Evolutionary conservation across 2,113 vertebrate species (phyloP), one percentile per base, ranked within the genome.

Genomic region (Nannospalax galili): DNA sequence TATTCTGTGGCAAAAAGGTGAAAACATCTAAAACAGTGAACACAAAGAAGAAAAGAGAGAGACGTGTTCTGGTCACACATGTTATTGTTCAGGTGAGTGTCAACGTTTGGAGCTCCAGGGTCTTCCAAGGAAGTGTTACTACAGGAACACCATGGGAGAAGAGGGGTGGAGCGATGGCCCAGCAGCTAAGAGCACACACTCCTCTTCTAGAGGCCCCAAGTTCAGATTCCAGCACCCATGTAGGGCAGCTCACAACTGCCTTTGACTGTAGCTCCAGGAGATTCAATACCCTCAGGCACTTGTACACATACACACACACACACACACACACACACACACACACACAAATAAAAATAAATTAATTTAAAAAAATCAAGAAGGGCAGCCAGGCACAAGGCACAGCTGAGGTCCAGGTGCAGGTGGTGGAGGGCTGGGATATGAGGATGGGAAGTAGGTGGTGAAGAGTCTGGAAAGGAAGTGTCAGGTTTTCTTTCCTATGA

Each of bases 341-440:
- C 48, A 52, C 48, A 52, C 48, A 6, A 52, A 6, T 52, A 52
- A 52, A 52, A 52, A 52, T n/a, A n/a, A n/a, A n/a, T n/a, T n/a
- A n/a, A n/a, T n/a, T n/a, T n/a, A 52, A 52, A 52, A 52, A 52
- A 7, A 52, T 52, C 48, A 52, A 52, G 48, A 52, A 11, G 48
- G 48, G 48, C 48, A 52, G 48, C 48, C 48, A 52, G 62, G 37
- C 37, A 35, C 52, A 45, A 35, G 15, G 24, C 37, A 16, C 67
- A 58, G 70, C 6, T 1, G 1, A 94, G 37, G 52, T 26, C 77
- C 67, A 37, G n/a, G 28, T 5, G 19, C 73, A 60, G 3, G 8
- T 26, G 30, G 30, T 2, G 1, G 35, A 42, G 6, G 4, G 40
- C 2, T 2, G 0, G 56, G n/a, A 42, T 62, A 32, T 20, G 40